Percentiles rank a stretch among this genome's conserved stretches.
phyloP scores from a whole-genome alignment of 2,113 vertebrate species.

The Thalassoma bifasciatum region DNA sequence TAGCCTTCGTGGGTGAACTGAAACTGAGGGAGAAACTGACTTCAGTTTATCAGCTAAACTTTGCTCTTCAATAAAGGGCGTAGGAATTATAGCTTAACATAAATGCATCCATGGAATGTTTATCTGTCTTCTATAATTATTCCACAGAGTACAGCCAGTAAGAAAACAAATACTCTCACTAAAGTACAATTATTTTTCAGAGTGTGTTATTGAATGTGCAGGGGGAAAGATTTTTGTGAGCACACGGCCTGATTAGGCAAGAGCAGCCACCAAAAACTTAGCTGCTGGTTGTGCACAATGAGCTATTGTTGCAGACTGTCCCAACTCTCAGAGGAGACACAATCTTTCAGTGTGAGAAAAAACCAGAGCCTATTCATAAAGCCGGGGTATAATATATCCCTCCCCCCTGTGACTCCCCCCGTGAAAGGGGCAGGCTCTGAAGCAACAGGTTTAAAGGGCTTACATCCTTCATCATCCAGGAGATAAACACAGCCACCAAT shows the following conservation, averaged over 20 bases:
- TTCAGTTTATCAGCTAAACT: conserved; percentile 24
- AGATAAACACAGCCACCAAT: conserved; percentile 22
- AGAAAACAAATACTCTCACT: conserved; percentile 13
- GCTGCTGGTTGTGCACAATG: conserved; percentile 75
- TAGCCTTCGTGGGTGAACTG: neutral
- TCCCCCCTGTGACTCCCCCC: conserved; percentile 33
- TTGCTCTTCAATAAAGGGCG: conserved; percentile 28
- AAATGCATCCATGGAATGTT: conserved; percentile 35
- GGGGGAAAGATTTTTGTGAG: neutral
- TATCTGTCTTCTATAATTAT: conserved; percentile 23
- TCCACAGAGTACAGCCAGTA: conserved; percentile 8
- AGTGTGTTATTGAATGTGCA: neutral
- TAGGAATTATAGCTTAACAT: conserved; percentile 17
- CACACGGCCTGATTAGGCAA: conserved; percentile 54
- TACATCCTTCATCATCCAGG: conserved; percentile 18
- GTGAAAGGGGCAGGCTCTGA: conserved; percentile 56
- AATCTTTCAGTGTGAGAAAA: conserved; percentile 78
- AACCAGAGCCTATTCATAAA: conserved; percentile 78
- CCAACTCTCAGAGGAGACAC: conserved; percentile 63
- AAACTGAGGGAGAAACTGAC: conserved; percentile 24
- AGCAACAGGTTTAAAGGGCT: conserved; percentile 55
- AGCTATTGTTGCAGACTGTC: conserved; percentile 78
- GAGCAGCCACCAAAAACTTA: conserved; percentile 56
- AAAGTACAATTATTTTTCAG: neutral
- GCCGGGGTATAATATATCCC: conserved; percentile 68